Base-by-base conservation (phyloP, 2,113 vertebrate species). In the Forbesichthys papilliferus region DNA sequence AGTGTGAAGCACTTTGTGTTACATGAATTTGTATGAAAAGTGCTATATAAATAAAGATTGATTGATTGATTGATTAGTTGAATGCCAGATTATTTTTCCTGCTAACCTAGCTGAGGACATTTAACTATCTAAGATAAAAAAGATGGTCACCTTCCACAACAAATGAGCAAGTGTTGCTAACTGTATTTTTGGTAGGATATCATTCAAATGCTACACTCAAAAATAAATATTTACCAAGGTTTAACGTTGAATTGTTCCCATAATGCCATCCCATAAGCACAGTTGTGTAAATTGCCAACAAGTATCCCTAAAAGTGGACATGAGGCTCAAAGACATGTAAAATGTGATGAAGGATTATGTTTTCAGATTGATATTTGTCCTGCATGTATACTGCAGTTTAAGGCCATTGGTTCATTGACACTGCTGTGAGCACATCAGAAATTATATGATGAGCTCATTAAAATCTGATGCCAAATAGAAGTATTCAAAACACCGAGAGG, bases 361-460 rank as follows among this genome's bases (percentile, higher is more conserved):
- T 42, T 9, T 80, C 48, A 68, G 20, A 63, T 60, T 20, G 14
- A 46, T 20, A 33, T 14, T 62, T 63, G 65, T 88, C 65, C 73
- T 69, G 63, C 71, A 66, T 76, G 66, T 77, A 65, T 68, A 49
- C 79, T 84, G 78, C 81, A 76, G 70, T 86, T 88, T 88, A 89
- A 90, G 87, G 88, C 86, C 83, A 78, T 76, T 78, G 83, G 75
- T 81, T 74, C 74, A 55, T 80, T 3, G 73, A 76, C 76, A 58
- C 70, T 69, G 82, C 61, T 46, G 59, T 10, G 69, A 73, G 76
- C 65, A 48, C 42, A 63, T 58, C 59, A 55, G 64, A 64, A 48
- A 20, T 9, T 11, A 61, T 13, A 68, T 11, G 13, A 33, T 42
- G 36, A 42, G 36, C 36, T 42, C 36, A 42, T 42, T 61, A 73